Evolutionary conservation across 1,140 invertebrate genomes (phyloP).

Genomic region (Macrobrachium rosenbergii): DNA sequence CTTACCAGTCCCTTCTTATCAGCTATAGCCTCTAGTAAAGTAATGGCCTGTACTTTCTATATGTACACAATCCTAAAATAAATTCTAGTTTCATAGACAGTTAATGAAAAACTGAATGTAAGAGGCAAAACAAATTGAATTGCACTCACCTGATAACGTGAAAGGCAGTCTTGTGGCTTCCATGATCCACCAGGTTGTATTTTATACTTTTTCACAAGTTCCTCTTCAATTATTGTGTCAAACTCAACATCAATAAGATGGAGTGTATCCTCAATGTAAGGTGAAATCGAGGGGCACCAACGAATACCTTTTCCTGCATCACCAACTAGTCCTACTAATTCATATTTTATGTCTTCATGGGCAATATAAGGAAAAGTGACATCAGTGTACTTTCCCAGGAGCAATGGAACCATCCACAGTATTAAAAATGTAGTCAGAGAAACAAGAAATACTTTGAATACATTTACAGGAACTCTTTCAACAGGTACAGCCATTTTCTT

Average conservation of each 20-base stretch:
- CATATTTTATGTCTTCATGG: no score
- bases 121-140: conserved; percentile 1
- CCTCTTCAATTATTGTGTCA: conserved; percentile 34
- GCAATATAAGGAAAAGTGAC: no score
- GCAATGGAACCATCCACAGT: conserved; percentile 34
- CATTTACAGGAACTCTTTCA: conserved; percentile 9
- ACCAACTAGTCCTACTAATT: no score
- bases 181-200: conserved; percentile 77
- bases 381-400: conserved; percentile 23
- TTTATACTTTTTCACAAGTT: conserved; percentile 40
- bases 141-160: conserved; percentile 76
- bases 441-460: conserved; percentile 13
- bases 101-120: neutral
- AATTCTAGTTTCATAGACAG: neutral
- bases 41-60: no score
- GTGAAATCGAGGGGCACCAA: conserved; percentile 49
- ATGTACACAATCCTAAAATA: no score
- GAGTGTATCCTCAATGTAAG: conserved; percentile 15
- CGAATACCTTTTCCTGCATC: neutral
- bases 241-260: conserved; percentile 7
- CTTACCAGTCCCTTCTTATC: no score
- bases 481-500: conserved; percentile 5
- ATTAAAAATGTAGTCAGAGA: neutral
- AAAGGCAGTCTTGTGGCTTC: conserved; percentile 80
- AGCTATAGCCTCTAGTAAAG: no score